Base-by-base conservation (phyloP, 1,140 invertebrate species). In the Sycobia sp. region DNA sequence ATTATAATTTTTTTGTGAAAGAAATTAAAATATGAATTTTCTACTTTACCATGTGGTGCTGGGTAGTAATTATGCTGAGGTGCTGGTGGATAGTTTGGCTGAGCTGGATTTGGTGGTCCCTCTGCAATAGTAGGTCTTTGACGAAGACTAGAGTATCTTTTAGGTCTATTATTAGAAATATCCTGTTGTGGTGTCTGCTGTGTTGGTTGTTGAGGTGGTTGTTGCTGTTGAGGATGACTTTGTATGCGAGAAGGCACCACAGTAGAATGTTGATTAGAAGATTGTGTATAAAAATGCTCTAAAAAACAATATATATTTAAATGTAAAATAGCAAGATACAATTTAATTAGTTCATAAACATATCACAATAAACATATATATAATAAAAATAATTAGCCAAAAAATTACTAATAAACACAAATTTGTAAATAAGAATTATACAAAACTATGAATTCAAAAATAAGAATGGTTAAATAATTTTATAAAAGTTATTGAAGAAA, bases 71-170 rank as follows among this genome's bases (percentile, higher is more conserved):
- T 74, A 56, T 82, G 81, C 46, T 80, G 80, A 10, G 67, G 58
- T 44, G 69, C 69, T 3, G 79, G 71, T 29, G 75, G 76, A 59
- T 71, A 80, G 71, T 76, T 80, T 22, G 74, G 75, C 64, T 78
- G 78, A 3, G 71, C 56, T 14, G 77, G 72, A 62, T 41, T 51
- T 14, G 62, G 36, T 10, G 62, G 62, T 9, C 73, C 75, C 39
- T 82, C 76, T 4, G 75, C 58, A 66, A 76, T 76, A 10, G 74
- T 51, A 65, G 85, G 84, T 29, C 89, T 82, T 73, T 90, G 89
- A 61, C 90, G 80, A 68, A 91, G 83, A 54, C 89, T 89, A 2
- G 90, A 92, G 74, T 92, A 92, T 8, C 90, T 82, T 73, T 91
- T 92, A n/a, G 89, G 85, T 73, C 86, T 79, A 66, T 81, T 84